phyloP scores from a whole-genome alignment of 1,140 invertebrate genomes.

The Drosophila virilis region DNA sequence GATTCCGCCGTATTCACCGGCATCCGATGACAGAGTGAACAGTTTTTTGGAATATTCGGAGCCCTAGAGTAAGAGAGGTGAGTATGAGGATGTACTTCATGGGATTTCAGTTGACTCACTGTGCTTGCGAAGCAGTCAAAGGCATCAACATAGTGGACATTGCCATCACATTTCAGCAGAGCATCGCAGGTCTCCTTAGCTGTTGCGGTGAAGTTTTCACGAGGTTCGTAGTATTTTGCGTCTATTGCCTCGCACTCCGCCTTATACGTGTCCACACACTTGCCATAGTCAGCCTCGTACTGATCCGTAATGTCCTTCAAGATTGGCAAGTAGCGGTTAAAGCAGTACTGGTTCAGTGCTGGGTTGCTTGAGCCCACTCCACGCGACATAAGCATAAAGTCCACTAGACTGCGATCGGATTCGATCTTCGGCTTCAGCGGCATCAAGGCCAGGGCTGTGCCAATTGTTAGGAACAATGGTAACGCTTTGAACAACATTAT shows the following conservation, averaged over 20 bases:
- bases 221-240: background rate
- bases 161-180: conserved; percentile 19
- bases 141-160: background rate
- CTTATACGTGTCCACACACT: conserved; percentile 21
- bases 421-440: background rate
- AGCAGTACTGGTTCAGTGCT: conserved; percentile 29
- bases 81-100: background rate
- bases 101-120: conserved; percentile 11
- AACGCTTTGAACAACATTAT: conserved; percentile 32
- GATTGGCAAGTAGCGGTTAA: conserved; percentile 31
- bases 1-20: background rate
- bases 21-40: background rate
- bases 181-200: conserved; percentile 14
- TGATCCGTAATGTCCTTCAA: conserved; percentile 15
- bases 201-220: background rate
- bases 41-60: background rate
- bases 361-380: background rate
- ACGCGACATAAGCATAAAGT: conserved; percentile 18
- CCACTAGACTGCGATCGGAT: conserved; percentile 9
- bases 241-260: background rate
- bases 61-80: background rate
- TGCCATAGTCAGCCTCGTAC: conserved; percentile 25
- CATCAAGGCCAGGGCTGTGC: conserved; percentile 1
- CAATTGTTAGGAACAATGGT: conserved; percentile 10
- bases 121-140: conserved; percentile 30